A percentile compares a stretch with the other conserved stretches of the same genome.
phyloP scores from a whole-genome alignment of 2,888 invertebrate species.

The Macrosiphum euphorbiae region DNA sequence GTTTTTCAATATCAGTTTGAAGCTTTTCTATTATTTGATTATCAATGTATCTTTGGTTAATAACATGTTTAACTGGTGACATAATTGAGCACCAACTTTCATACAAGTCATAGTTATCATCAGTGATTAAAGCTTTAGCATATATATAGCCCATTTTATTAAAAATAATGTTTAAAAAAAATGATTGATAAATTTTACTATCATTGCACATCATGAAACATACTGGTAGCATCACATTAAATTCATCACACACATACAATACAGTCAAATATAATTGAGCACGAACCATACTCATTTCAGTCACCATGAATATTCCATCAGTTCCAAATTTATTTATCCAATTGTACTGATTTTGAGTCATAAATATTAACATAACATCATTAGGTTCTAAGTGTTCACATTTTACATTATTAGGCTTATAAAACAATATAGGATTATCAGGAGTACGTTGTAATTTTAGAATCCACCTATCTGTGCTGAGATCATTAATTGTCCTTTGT shows the following conservation, averaged over 20 bases:
- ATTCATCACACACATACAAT: constrained; percentile 66
- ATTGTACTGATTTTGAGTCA: constrained; percentile 51
- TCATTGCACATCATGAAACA: constrained; percentile 66
- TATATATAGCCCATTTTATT: constrained; percentile 64
- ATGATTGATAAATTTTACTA: constrained; percentile 60
- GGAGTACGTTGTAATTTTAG: constrained; percentile 58
- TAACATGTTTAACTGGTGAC: constrained; percentile 63
- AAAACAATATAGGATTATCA: constrained; percentile 64
- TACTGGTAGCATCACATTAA: constrained; percentile 66
- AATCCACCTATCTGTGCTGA: constrained; percentile 65
- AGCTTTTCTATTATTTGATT: constrained; percentile 66
- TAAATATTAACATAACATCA: constrained; percentile 58
- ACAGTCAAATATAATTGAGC: constrained; percentile 65
- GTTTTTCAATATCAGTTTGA: constrained; percentile 65
- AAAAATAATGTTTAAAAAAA: constrained; percentile 65
- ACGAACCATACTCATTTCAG: constrained; percentile 58
- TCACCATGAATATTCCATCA: constrained; percentile 60
- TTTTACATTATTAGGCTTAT: constrained; percentile 63
- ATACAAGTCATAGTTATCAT: constrained; percentile 65
- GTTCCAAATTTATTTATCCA: constrained; percentile 62
- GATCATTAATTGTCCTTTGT: constrained; percentile 53
- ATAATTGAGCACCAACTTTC: constrained; percentile 66
- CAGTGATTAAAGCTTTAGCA: constrained; percentile 66
- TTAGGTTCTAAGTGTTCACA: constrained; percentile 44
- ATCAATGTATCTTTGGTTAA: constrained; percentile 55